phyloP scores from a whole-genome alignment of 2,797 vertebrate species.

The Acanthurus tractus region DNA sequence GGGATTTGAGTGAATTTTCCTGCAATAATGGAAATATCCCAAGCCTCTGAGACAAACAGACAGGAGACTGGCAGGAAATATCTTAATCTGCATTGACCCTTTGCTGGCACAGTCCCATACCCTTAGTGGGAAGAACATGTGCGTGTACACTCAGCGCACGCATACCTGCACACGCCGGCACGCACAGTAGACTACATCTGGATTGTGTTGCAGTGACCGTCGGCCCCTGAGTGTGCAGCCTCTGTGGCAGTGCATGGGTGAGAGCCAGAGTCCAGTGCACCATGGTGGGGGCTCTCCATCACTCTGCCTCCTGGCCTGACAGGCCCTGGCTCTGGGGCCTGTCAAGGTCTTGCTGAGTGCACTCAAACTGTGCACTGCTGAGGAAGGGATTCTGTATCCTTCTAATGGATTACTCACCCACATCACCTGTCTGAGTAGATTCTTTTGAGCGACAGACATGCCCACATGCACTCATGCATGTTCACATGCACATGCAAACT shows the following conservation, averaged over 20 bases:
- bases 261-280: slow-evolving; percentile 84
- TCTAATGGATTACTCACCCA: slow-evolving; percentile 87
- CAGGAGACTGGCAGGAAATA: slow-evolving; percentile 81
- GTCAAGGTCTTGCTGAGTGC: slow-evolving; percentile 80
- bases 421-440: slow-evolving; percentile 86
- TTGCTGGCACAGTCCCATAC: slow-evolving; percentile 67
- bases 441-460: slow-evolving; percentile 81
- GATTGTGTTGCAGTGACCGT: slow-evolving; percentile 80
- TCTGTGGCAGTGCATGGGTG: slow-evolving; percentile 81
- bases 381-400: slow-evolving; percentile 85
- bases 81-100: slow-evolving; percentile 83
- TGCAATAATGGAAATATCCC: slow-evolving; percentile 80
- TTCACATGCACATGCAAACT: slow-evolving; percentile 8
- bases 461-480: slow-evolving; percentile 30
- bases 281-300: slow-evolving; percentile 87
- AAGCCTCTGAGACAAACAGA: slow-evolving; percentile 77
- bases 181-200: slow-evolving; percentile 80
- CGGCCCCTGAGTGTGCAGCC: slow-evolving; percentile 78
- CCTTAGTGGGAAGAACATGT: slow-evolving; percentile 69
- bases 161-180: slow-evolving; percentile 60
- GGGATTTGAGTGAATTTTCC: slow-evolving; percentile 78
- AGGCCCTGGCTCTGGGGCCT: slow-evolving; percentile 82
- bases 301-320: slow-evolving; percentile 85
- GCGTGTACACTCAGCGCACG: slow-evolving; percentile 21
- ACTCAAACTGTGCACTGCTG: slow-evolving; percentile 82